Base-by-base conservation (phyloP, 1,140 invertebrate species). In the Drosophila navojoa region DNA sequence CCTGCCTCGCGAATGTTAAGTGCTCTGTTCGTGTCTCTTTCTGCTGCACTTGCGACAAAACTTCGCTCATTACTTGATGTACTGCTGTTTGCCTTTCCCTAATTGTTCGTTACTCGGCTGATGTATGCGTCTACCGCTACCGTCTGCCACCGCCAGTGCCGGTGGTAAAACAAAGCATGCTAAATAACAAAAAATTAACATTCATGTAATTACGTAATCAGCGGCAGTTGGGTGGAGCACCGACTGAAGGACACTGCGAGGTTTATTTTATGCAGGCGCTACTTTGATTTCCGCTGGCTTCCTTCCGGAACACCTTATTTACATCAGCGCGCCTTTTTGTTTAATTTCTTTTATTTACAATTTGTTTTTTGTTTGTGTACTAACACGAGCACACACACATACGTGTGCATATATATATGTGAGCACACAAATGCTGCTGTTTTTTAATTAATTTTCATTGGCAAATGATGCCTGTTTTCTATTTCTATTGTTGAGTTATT, bases 141-240 rank as follows among this genome's bases (percentile, higher is more conserved):
- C 10, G 32, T 2, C 32, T 32, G 32, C 6, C 32, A 32, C 2
- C 1, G 27, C 27, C 27, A 5, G 27, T 32, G 52, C 35, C 11
- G 6, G 42, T 44, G 45, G 35, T 47, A 68, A 55, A 74, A 70
- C 71, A 58, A 55, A 68, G 63, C 40, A 19, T 57, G 50, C 67
- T 15, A 15, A 6, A 19, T 16, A 44, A 76, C 47, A 66, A 76
- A 69, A 75, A 69, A 86, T 78, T 57, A 78, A 69, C 68, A 76
- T 86, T 81, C 57, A 42, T 67, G 49, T 86, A 76, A 86, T 86
- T 81, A 81, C 81, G 75, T 76, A 86, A 81, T 81, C 75, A 85
- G 52, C 54, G 57, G 16, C 58, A 22, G 29, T 32, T 25, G 53
- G 54, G 27, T 1, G 22, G 10, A 44, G 61, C 11, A 53, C 10